Conservation (phyloP, 1,140 invertebrate species). For the Phymastichus coffea region DNA sequence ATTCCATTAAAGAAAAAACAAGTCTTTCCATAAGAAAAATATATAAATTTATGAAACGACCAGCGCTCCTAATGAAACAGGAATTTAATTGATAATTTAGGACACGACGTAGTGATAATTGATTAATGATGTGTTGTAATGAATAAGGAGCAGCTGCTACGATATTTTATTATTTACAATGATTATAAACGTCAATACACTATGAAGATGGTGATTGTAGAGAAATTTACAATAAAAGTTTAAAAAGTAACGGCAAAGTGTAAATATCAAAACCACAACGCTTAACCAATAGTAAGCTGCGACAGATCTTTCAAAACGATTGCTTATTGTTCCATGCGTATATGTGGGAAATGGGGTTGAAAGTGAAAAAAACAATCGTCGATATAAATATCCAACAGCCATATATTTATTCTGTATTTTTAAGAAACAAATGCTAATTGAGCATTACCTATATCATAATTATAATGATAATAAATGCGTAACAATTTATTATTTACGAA, state of each 20-base stretch:
- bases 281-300: too few species aligned
- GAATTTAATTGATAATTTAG: slow-evolving; percentile 3
- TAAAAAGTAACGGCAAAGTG: too few species aligned
- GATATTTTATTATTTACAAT: slow-evolving; percentile 50
- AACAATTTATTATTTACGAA: slow-evolving; percentile 57
- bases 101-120: slow-evolving; percentile 13
- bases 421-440: slow-evolving; percentile 61
- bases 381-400: slow-evolving; percentile 58
- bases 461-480: slow-evolving; percentile 59
- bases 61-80: slow-evolving; percentile 18
- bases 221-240: slow-evolving; percentile 50
- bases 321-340: slow-evolving; percentile 9
- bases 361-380: too few species aligned
- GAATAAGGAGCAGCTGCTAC: slow-evolving; percentile 32
- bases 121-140: slow-evolving; percentile 12
- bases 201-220: slow-evolving; percentile 45
- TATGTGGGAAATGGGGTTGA: too few species aligned
- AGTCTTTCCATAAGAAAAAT: slow-evolving; percentile 28
- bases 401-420: slow-evolving; percentile 59
- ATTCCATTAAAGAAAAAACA: slow-evolving; percentile 14
- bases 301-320: slow-evolving; percentile 24
- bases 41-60: slow-evolving; percentile 24
- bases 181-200: slow-evolving; percentile 41
- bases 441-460: slow-evolving; percentile 59
- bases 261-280: too few species aligned